Conservation (phyloP, 2,113 vertebrate genomes). For the Scytalopus superciliaris region DNA sequence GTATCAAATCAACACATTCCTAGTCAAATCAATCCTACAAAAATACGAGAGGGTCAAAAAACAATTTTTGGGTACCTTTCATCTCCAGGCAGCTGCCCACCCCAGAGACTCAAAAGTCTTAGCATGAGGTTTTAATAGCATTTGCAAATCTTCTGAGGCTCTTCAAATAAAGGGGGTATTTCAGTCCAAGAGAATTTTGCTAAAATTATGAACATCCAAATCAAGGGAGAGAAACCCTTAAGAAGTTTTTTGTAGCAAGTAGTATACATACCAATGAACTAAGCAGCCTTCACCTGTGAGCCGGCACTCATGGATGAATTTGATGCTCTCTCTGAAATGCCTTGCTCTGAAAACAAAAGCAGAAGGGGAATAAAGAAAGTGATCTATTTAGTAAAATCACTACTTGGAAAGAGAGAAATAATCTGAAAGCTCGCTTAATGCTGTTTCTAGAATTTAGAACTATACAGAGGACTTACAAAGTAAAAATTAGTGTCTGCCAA, state of each 20-base stretch:
- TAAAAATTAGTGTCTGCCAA: background rate
- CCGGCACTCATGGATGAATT: slow-evolving; percentile 92
- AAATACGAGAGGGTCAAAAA: background rate
- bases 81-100: background rate
- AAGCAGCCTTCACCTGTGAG: slow-evolving; percentile 89
- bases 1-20: background rate
- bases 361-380: slow-evolving; percentile 36
- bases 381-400: slow-evolving; percentile 28
- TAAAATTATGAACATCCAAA: background rate
- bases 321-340: slow-evolving; percentile 93
- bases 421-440: background rate
- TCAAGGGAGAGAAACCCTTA: background rate
- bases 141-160: background rate
- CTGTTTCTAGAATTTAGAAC: slow-evolving; percentile 25
- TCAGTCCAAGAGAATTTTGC: background rate
- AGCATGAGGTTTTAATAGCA: background rate
- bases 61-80: background rate
- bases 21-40: background rate
- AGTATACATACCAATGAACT: slow-evolving; percentile 86
- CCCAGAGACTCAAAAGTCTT: background rate
- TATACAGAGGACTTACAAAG: background rate
- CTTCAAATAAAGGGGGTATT: background rate
- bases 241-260: background rate
- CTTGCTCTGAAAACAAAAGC: slow-evolving; percentile 79
- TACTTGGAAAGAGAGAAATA: slow-evolving; percentile 17